Percentiles rank a stretch among this genome's conserved stretches.
These are phyloP conservation scores for Caretta caretta DNA, from an alignment of 2,113 vertebrate genomes.

Conservation along the genomic window DNA sequence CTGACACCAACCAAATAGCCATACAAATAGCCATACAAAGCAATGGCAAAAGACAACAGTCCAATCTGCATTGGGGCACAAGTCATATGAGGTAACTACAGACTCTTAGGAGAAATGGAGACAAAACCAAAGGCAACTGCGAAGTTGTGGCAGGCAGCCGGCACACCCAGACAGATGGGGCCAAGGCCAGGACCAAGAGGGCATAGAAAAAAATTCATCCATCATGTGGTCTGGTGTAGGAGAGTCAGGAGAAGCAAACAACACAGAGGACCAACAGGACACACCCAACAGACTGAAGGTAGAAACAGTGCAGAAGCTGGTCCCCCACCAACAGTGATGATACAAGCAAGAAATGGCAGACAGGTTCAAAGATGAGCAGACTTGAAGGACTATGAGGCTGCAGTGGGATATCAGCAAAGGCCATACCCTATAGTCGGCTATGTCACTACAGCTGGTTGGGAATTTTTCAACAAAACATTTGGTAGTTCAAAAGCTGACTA, in stretches of 20 bases:
- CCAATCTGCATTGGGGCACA: too few species aligned
- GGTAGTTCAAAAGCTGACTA: not conserved
- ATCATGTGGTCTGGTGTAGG: too few species aligned
- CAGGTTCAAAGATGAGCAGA: not conserved
- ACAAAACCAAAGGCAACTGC: too few species aligned
- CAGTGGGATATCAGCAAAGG: not conserved
- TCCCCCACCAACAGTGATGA: not conserved
- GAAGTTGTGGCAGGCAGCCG: not conserved
- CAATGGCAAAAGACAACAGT: too few species aligned
- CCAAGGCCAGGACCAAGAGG: not conserved
- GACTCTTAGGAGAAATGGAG: too few species aligned
- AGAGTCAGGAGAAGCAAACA: too few species aligned
- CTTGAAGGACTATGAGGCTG: not conserved
- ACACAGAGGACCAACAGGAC: not conserved
- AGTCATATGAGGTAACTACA: too few species aligned
- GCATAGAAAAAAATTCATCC: not conserved
- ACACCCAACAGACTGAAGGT: not conserved
- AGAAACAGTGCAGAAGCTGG: not conserved
- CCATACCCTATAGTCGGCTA: too few species aligned
- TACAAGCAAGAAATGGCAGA: not conserved
- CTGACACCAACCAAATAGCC: too few species aligned
- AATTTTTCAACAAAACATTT: not conserved
- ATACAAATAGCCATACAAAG: too few species aligned
- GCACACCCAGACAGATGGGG: not conserved
- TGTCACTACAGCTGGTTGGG: not conserved